These are phyloP conservation scores for Noctua comes DNA, from an alignment of 2,888 invertebrate genomes.

Conservation along the genomic window DNA sequence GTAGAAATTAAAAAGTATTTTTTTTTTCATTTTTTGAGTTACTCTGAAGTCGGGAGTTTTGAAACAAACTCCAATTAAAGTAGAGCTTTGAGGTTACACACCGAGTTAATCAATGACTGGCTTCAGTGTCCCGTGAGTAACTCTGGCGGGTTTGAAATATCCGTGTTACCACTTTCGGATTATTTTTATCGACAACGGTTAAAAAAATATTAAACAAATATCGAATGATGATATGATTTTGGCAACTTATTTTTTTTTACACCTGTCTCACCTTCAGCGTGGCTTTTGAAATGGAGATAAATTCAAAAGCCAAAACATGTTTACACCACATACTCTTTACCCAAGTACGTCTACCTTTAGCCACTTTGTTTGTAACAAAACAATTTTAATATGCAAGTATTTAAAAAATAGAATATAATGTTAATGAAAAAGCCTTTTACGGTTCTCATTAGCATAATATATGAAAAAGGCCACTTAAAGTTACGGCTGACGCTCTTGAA, in stretches of 20 bases:
- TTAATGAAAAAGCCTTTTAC: constrained; percentile 52
- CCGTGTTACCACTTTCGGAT: background rate
- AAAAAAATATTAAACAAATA: background rate
- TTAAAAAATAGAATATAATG: constrained; percentile 38
- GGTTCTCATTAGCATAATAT: constrained; percentile 54
- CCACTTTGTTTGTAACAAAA: constrained; percentile 29
- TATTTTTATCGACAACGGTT: background rate
- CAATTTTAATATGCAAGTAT: constrained; percentile 24
- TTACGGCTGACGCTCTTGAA: constrained; percentile 52
- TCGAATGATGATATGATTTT: background rate
- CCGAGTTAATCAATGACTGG: constrained; percentile 40
- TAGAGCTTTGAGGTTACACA: constrained; percentile 42
- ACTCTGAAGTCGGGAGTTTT: constrained; percentile 25
- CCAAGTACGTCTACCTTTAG: background rate
- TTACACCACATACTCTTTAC: constrained; percentile 13
- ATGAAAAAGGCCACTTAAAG: constrained; percentile 55
- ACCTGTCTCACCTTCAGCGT: background rate
- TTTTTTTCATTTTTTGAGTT: constrained; percentile 18
- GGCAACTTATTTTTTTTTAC: no score
- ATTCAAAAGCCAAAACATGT: constrained; percentile 30
- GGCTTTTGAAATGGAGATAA: background rate
- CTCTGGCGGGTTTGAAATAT: constrained; percentile 20
- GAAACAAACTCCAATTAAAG: constrained; percentile 49
- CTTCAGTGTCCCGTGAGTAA: constrained; percentile 21
- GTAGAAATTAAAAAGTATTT: constrained; percentile 49